Evolutionary conservation across 2,888 invertebrate genomes (phyloP).

Genomic region (Himalopsyche anomala): DNA sequence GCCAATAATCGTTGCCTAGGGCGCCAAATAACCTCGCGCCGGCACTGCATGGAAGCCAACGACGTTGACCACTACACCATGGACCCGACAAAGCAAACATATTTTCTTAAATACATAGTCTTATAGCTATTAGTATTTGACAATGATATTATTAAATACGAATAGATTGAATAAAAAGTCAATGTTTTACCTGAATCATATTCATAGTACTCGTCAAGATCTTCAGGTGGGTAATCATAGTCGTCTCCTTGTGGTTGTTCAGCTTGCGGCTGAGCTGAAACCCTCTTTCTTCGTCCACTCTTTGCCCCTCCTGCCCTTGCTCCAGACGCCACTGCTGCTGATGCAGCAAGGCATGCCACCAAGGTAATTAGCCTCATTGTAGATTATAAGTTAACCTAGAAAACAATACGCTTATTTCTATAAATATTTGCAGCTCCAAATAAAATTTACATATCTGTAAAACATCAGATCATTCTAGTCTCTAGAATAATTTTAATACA

Average conservation of each 20-base stretch:
- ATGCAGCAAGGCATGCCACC: conserved; percentile 38
- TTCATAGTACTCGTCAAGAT: conserved; percentile 60
- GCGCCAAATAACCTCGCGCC: no score
- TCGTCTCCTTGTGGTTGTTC: conserved; percentile 52
- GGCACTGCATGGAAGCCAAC: no score
- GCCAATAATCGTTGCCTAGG: no score
- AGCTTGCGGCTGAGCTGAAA: conserved; percentile 46
- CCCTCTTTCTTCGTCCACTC: conserved; percentile 38
- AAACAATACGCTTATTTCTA: neutral
- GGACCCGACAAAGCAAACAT: no score
- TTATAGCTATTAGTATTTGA: neutral
- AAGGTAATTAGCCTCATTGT: conserved; percentile 5
- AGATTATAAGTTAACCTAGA: neutral
- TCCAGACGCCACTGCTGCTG: conserved; percentile 13
- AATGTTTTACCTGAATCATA: conserved; percentile 21
- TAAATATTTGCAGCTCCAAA: no score
- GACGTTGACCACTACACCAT: no score
- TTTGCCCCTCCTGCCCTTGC: conserved; percentile 13
- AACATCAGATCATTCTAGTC: no score
- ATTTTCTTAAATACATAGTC: no score
- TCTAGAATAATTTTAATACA: no score
- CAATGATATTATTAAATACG: neutral
- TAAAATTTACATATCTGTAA: no score
- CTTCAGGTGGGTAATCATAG: conserved; percentile 58
- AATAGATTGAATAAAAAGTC: no score